phyloP scores from a whole-genome alignment of 2,888 invertebrate genomes.

The Ernsta delagoae region DNA sequence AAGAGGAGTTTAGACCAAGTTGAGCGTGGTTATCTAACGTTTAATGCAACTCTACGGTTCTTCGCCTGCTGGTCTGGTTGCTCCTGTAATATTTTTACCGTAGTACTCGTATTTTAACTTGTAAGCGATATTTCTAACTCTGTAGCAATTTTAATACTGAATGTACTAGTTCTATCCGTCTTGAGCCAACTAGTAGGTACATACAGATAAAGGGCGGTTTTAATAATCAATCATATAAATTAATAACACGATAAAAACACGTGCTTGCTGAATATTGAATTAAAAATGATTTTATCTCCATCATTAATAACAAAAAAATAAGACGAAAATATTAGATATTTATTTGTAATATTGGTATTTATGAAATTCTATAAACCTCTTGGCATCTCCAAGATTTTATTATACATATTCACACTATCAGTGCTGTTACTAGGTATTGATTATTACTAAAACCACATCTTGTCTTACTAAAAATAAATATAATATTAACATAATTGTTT shows the following conservation, averaged over 20 bases:
- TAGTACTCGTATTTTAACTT: constrained; percentile 62
- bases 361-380: neutral
- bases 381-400: neutral
- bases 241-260: neutral
- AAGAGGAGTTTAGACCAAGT: constrained; percentile 37
- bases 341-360: neutral
- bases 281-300: neutral
- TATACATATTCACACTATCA: neutral
- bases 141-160: constrained; percentile 70
- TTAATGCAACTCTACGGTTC: constrained; percentile 50
- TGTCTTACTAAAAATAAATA: constrained; percentile 63
- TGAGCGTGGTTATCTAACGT: constrained; percentile 36
- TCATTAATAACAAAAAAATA: too few species aligned
- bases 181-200: constrained; percentile 64
- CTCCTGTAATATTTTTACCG: constrained; percentile 35
- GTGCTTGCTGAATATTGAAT: neutral
- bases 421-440: constrained; percentile 15
- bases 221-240: constrained; percentile 29
- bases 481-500: constrained; percentile 74
- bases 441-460: constrained; percentile 55
- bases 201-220: constrained; percentile 58
- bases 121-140: constrained; percentile 69
- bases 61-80: constrained; percentile 20
- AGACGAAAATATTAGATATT: too few species aligned
- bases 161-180: constrained; percentile 76